Conservation (phyloP, 2,113 vertebrate species). For the Motacilla tschutschensis region DNA sequence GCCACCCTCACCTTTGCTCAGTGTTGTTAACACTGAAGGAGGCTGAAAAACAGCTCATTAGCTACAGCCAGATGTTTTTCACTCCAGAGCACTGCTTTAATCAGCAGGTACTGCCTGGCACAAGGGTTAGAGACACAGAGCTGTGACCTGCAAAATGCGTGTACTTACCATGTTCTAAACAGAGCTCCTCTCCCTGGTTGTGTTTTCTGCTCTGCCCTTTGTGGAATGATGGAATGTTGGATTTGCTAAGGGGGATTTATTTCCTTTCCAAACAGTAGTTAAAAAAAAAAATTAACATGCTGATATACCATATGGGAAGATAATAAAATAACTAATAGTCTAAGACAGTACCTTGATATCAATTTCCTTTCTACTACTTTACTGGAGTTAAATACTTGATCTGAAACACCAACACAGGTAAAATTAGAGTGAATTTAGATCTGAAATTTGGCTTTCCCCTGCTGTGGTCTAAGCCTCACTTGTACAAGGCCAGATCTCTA, state of each 20-base stretch:
- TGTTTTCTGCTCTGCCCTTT: neutral
- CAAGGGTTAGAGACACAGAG: neutral
- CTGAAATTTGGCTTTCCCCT: neutral
- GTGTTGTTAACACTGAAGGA: neutral
- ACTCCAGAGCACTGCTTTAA: neutral
- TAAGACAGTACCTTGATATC: neutral
- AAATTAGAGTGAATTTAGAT: neutral
- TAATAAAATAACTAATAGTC: neutral
- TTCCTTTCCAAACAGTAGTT: neutral
- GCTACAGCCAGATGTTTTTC: neutral
- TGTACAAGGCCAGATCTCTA: neutral
- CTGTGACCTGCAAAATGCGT: neutral
- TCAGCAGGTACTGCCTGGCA: neutral
- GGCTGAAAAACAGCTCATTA: neutral
- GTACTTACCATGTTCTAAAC: neutral
- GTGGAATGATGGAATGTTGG: neutral
- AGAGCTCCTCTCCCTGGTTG: neutral
- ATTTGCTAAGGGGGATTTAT: rapidly evolving
- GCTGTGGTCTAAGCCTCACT: neutral
- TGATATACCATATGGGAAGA: neutral
- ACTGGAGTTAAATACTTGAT: neutral
- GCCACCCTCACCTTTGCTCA: neutral
- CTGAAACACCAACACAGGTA: neutral
- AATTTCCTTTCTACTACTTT: neutral
- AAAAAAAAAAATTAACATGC: neutral